These are phyloP conservation scores for Acromyrmex echinatior DNA, from an alignment of 1,140 invertebrate genomes.

Conservation along the genomic window DNA sequence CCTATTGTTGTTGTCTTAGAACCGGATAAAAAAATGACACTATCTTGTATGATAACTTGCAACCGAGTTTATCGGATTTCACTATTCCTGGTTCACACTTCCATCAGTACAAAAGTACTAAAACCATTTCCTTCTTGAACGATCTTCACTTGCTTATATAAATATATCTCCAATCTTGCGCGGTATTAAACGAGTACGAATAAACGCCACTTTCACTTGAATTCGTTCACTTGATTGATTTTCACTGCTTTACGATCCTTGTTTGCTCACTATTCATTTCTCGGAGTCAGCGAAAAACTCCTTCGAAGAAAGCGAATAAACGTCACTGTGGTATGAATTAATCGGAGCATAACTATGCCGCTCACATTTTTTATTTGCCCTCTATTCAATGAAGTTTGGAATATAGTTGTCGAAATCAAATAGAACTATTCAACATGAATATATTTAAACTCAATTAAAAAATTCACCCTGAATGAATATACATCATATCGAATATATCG, in stretches of 20 bases:
- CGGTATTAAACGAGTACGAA: neutral
- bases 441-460: too few relatives aligned
- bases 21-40: neutral
- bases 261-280: neutral
- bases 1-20: neutral
- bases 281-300: neutral
- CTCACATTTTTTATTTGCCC: neutral
- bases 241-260: neutral
- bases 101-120: neutral
- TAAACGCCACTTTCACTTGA: slow-evolving; percentile 30
- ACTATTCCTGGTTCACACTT: neutral
- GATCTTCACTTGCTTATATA: neutral
- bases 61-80: slow-evolving; percentile 2
- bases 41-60: neutral
- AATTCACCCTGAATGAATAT: too few relatives aligned
- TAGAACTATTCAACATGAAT: too few relatives aligned
- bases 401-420: too few relatives aligned
- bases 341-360: neutral
- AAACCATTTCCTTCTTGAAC: neutral
- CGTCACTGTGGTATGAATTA: neutral
- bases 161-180: neutral
- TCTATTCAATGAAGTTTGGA: neutral
- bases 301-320: slow-evolving; percentile 7
- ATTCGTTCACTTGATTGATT: slow-evolving; percentile 7
- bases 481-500: too few relatives aligned